Evolutionary conservation across 2,888 invertebrate species (phyloP).

Genomic region (Sesia bembeciformis): DNA sequence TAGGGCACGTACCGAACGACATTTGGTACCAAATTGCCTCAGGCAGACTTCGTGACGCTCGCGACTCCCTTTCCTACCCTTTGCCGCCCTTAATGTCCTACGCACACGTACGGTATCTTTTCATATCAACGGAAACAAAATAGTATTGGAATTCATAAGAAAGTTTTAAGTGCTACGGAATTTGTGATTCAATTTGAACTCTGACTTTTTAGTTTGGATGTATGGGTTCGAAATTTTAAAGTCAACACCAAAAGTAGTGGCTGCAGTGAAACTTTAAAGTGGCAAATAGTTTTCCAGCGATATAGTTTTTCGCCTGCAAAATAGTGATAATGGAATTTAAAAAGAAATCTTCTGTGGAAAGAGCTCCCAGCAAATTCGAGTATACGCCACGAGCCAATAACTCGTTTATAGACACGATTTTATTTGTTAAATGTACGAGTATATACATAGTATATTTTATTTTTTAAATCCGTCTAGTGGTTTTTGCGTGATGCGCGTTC

Average conservation of each 20-base stretch:
- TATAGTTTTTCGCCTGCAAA: not conserved
- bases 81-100: conserved; percentile 53
- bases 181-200: not conserved
- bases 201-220: not conserved
- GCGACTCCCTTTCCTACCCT: conserved; percentile 42
- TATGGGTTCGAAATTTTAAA: not conserved
- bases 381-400: too few species aligned
- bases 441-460: too few species aligned
- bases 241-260: not conserved
- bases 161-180: not conserved
- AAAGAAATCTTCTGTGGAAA: too few species aligned
- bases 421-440: too few species aligned
- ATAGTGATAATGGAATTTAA: too few species aligned
- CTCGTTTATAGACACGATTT: too few species aligned
- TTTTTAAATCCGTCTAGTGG: too few species aligned
- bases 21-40: conserved; percentile 72
- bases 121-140: conserved; percentile 33
- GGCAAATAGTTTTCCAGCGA: not conserved
- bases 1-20: conserved; percentile 66
- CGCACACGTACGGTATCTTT: conserved; percentile 51
- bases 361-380: too few species aligned
- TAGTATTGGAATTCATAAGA: conserved; percentile 36
- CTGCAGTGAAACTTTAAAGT: not conserved
- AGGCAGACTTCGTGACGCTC: conserved; percentile 61
- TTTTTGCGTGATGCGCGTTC: too few species aligned